A percentile compares a stretch with the other conserved stretches of the same genome.
Conservation (phyloP, 2,113 vertebrate species). For the Psittacula cyanocephala region DNA sequence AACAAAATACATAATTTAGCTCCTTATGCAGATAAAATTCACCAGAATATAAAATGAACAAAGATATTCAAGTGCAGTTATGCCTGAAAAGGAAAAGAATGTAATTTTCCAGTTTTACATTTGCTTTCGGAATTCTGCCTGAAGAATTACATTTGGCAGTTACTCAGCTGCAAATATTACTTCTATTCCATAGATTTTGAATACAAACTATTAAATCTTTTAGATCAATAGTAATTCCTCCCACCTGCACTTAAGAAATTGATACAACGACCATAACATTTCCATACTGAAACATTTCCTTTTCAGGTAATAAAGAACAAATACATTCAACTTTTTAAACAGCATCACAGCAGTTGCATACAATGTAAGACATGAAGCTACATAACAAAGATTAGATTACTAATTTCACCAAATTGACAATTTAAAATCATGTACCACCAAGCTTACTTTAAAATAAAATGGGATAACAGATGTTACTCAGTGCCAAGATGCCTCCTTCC, state of each 20-base stretch:
- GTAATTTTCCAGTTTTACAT: constrained; percentile 71
- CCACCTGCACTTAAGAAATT: constrained; percentile 59
- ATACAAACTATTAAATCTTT: constrained; percentile 67
- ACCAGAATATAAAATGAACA: constrained; percentile 54
- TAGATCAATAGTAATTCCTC: constrained; percentile 68
- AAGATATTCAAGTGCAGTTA: constrained; percentile 60
- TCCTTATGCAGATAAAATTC: constrained; percentile 50
- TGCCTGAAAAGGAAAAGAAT: constrained; percentile 61
- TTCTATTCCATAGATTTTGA: constrained; percentile 68
- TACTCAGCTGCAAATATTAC: constrained; percentile 70
- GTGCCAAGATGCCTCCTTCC: neutral
- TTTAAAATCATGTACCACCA: neutral
- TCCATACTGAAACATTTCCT: constrained; percentile 42
- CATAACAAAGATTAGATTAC: constrained; percentile 7
- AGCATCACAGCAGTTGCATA: neutral
- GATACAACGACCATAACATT: constrained; percentile 51
- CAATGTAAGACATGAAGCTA: constrained; percentile 13
- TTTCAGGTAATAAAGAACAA: constrained; percentile 44
- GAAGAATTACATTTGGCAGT: constrained; percentile 63
- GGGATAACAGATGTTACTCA: neutral
- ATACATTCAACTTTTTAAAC: constrained; percentile 6
- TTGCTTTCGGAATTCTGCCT: constrained; percentile 69
- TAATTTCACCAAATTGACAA: constrained; percentile 19
- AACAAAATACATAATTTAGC: constrained; percentile 31
- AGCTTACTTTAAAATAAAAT: neutral